Percentiles rank a stretch among this genome's conserved stretches.
phyloP scores from a whole-genome alignment of 2,888 invertebrate species.

The Carabus problematicus region DNA sequence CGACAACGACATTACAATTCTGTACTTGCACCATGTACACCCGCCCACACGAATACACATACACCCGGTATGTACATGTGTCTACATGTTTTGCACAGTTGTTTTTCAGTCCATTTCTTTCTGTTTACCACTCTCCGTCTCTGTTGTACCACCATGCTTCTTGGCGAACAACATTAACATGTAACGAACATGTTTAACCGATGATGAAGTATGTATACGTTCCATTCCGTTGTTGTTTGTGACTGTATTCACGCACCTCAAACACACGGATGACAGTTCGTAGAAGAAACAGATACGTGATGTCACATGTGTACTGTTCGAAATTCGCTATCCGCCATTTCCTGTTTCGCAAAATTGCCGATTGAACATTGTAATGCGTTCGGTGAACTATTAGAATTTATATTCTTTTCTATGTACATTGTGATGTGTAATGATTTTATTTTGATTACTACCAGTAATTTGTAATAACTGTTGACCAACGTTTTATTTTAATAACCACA shows the following conservation, averaged over 20 bases:
- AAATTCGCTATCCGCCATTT: slow-evolving; percentile 30
- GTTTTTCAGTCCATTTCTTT: too few relatives aligned
- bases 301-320: slow-evolving; percentile 28
- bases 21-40: too few relatives aligned
- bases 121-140: not conserved
- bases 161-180: slow-evolving; percentile 13
- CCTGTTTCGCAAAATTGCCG: slow-evolving; percentile 17
- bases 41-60: too few relatives aligned
- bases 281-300: slow-evolving; percentile 29
- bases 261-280: slow-evolving; percentile 14
- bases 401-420: too few relatives aligned
- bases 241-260: slow-evolving; percentile 13
- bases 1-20: not conserved
- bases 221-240: slow-evolving; percentile 7
- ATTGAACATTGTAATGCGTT: too few relatives aligned
- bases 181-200: slow-evolving; percentile 8
- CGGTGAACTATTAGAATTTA: too few relatives aligned
- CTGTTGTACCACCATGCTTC: slow-evolving; percentile 1
- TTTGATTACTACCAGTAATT: too few relatives aligned
- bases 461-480: too few relatives aligned
- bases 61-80: too few relatives aligned
- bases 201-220: not conserved
- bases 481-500: too few relatives aligned
- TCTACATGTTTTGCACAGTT: too few relatives aligned
- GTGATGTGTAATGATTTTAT: too few relatives aligned